A percentile compares a stretch with the other conserved stretches of the same genome.
phyloP scores from a whole-genome alignment of 2,797 vertebrate genomes.

The Ptychadena robeensis region DNA sequence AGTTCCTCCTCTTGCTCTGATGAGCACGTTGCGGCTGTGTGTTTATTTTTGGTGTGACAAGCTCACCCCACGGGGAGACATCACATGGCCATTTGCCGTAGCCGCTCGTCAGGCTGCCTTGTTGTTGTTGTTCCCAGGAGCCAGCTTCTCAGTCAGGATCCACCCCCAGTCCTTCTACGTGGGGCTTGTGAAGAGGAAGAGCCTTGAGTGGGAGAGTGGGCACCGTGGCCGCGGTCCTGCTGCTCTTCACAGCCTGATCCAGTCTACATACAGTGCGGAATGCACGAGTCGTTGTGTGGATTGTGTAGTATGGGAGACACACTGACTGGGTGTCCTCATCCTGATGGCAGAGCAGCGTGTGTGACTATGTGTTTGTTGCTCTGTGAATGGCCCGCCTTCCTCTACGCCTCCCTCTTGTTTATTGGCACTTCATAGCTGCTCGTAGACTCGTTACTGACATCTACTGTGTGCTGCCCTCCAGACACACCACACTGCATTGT shows the following conservation, averaged over 20 bases:
- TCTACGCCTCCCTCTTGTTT: conserved; percentile 21
- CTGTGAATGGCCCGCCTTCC: conserved; percentile 37
- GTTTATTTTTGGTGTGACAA: conserved; percentile 8
- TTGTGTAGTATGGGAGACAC: neutral
- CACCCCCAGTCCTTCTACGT: conserved; percentile 55
- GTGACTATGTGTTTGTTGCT: conserved; percentile 57
- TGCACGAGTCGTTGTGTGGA: neutral
- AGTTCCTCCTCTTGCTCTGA: conserved; percentile 30
- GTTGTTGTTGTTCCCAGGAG: conserved; percentile 52
- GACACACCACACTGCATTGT: conserved; percentile 11
- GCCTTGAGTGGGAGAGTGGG: conserved; percentile 18
- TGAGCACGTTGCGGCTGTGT: conserved; percentile 23
- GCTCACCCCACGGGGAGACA: conserved; percentile 31
- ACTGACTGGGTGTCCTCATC: conserved; percentile 21
- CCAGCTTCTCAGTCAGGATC: conserved; percentile 59
- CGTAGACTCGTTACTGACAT: conserved; percentile 54
- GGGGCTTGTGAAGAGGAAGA: conserved; percentile 49
- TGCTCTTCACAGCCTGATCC: too few species aligned
- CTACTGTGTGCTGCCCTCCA: conserved; percentile 41
- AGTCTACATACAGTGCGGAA: too few species aligned
- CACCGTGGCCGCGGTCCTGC: conserved; percentile 6
- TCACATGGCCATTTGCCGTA: conserved; percentile 45
- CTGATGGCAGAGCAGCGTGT: conserved; percentile 50
- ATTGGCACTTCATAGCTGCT: conserved; percentile 16
- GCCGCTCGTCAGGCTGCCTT: conserved; percentile 45